A percentile compares a stretch with the other conserved stretches of the same genome.
Evolutionary conservation across 2,888 invertebrate species (phyloP).

Genomic region (Eristalis pertinax): DNA sequence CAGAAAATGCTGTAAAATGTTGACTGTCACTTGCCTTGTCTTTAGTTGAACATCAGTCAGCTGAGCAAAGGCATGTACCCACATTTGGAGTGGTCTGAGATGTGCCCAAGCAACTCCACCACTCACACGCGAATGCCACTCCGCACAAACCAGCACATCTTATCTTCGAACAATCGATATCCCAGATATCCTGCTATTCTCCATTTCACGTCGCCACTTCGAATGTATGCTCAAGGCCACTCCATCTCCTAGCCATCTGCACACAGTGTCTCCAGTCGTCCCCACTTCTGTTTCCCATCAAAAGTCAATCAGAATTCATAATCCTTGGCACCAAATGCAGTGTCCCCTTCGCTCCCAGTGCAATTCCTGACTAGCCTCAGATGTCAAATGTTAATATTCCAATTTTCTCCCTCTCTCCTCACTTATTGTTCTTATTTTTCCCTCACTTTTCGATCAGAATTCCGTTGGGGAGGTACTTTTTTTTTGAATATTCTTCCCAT

Average conservation of each 20-base stretch:
- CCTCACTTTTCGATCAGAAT: neutral
- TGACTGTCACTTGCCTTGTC: too few species aligned
- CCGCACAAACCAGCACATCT: too few species aligned
- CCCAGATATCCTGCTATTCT: neutral
- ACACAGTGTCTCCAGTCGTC: neutral
- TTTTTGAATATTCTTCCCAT: conserved; percentile 46
- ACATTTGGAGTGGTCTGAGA: too few species aligned
- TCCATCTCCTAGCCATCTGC: neutral
- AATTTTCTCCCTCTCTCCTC: conserved; percentile 37
- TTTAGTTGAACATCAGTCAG: too few species aligned
- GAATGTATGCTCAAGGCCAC: neutral
- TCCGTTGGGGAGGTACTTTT: conserved; percentile 3
- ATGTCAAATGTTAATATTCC: conserved; percentile 49
- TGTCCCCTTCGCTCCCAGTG: neutral
- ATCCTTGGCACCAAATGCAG: neutral
- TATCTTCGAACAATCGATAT: neutral
- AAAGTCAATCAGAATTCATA: neutral
- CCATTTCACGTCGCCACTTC: neutral
- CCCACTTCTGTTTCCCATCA: neutral
- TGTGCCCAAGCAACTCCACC: too few species aligned
- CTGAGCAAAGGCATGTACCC: too few species aligned
- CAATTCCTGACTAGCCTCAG: conserved; percentile 26
- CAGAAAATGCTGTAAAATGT: too few species aligned
- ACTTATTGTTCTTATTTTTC: conserved; percentile 22
- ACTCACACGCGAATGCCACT: neutral